Percentiles rank a stretch among this genome's conserved stretches.
Evolutionary conservation across 2,113 vertebrate genomes (phyloP).

Genomic region (Conger conger): DNA sequence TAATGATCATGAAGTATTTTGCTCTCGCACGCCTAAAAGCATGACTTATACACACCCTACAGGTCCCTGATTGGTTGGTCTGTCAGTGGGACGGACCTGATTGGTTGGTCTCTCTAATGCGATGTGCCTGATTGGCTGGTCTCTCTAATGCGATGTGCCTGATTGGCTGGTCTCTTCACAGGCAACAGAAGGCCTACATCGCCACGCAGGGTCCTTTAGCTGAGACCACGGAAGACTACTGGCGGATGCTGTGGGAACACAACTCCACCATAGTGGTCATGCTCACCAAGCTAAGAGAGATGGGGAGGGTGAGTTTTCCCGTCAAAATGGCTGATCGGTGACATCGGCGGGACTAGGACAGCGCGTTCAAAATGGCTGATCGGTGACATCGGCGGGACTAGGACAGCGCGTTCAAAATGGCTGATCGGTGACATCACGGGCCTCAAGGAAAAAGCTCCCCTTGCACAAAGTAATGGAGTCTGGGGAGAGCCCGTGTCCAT

Average conservation of each 20-base stretch:
- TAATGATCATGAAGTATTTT: no score
- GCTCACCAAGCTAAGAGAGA: slow-evolving; percentile 98
- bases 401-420: background rate
- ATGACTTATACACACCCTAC: no score
- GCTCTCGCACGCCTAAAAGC: no score
- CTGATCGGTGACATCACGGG: background rate
- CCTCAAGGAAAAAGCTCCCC: background rate
- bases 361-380: no score
- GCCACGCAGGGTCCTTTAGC: slow-evolving; percentile 96
- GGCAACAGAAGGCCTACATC: slow-evolving; percentile 97
- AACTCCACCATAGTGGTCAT: slow-evolving; percentile 99
- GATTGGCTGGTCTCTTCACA: slow-evolving; percentile 49
- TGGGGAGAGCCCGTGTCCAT: background rate
- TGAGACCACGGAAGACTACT: slow-evolving; percentile 98
- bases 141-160: background rate
- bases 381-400: no score
- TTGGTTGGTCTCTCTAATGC: no score
- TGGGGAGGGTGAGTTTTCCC: slow-evolving; percentile 86
- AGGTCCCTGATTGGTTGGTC: background rate
- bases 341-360: no score
- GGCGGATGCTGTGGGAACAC: slow-evolving; percentile 99
- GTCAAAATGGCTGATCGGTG: no score
- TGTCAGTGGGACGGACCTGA: no score
- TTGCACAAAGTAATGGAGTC: background rate
- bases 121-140: background rate